Evolutionary conservation across 2,888 invertebrate species (phyloP).

Genomic region (Hedychridium roseum): DNA sequence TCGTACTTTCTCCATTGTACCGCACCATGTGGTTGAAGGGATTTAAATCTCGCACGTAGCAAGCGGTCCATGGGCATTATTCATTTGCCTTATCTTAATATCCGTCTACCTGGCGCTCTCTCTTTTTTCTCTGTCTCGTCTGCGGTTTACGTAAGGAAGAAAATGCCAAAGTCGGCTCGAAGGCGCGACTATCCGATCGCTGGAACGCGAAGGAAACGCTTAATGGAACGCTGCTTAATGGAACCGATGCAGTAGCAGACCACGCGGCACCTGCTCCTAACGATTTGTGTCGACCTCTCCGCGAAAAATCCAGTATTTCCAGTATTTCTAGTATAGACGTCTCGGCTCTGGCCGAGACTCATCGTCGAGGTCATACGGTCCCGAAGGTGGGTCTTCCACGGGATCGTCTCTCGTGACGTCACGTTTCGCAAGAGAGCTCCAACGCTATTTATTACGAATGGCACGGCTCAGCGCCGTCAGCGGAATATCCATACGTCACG

Average conservation of each 20-base stretch:
- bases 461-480: constrained; percentile 9
- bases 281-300: constrained; percentile 15
- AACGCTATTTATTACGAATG: constrained; percentile 13
- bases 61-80: too few relatives aligned
- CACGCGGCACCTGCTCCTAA: constrained; percentile 23
- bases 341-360: too few relatives aligned
- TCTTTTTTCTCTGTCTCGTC: too few relatives aligned
- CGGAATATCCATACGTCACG: too few relatives aligned
- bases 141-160: constrained; percentile 8
- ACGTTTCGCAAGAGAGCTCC: constrained; percentile 12
- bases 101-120: too few relatives aligned
- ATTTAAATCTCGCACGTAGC: too few relatives aligned
- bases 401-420: constrained; percentile 7
- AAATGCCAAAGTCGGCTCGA: constrained; percentile 19
- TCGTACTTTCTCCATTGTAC: too few relatives aligned
- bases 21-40: too few relatives aligned
- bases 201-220: not conserved
- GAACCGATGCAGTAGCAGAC: constrained; percentile 17
- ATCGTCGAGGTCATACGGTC: constrained; percentile 23
- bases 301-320: constrained; percentile 38
- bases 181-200: constrained; percentile 4
- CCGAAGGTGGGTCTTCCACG: constrained; percentile 23
- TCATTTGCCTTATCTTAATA: too few relatives aligned
- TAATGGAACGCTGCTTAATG: constrained; percentile 5
- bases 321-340: constrained; percentile 33